phyloP scores from a whole-genome alignment of 1,140 invertebrate species.

The Bombus balteatus region DNA sequence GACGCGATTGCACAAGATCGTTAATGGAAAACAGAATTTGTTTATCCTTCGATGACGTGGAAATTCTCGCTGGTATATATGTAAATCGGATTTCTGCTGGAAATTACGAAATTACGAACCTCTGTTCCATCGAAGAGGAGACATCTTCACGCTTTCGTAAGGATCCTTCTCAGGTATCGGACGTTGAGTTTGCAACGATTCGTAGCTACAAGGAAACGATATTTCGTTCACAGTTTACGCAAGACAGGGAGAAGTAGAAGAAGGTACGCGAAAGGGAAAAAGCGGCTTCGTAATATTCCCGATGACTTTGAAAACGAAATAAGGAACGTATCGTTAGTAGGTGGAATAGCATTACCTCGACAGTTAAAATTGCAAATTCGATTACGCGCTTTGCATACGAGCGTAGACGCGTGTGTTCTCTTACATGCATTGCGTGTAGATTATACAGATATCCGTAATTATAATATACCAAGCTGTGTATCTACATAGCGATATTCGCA shows the following conservation, averaged over 20 bases:
- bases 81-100: background rate
- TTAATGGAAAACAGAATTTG: slow-evolving; percentile 10
- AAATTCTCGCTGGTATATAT: background rate
- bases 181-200: background rate
- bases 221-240: background rate
- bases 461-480: background rate
- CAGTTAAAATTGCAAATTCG: slow-evolving; percentile 32
- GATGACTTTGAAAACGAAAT: background rate
- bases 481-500: background rate
- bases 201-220: background rate
- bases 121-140: background rate
- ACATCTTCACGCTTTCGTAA: background rate
- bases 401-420: slow-evolving; percentile 6
- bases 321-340: slow-evolving; percentile 3
- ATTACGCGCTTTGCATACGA: slow-evolving; percentile 9
- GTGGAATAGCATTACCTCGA: background rate
- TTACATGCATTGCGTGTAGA: slow-evolving; percentile 16
- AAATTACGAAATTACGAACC: background rate
- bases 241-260: too few relatives aligned
- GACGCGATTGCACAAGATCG: background rate
- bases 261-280: too few relatives aligned
- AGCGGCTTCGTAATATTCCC: background rate
- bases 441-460: background rate
- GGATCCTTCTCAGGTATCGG: background rate
- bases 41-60: background rate